Evolutionary conservation across 2,113 vertebrate genomes (phyloP), one percentile per base, ranked within the genome.

Genomic region (Silurus asotus): DNA sequence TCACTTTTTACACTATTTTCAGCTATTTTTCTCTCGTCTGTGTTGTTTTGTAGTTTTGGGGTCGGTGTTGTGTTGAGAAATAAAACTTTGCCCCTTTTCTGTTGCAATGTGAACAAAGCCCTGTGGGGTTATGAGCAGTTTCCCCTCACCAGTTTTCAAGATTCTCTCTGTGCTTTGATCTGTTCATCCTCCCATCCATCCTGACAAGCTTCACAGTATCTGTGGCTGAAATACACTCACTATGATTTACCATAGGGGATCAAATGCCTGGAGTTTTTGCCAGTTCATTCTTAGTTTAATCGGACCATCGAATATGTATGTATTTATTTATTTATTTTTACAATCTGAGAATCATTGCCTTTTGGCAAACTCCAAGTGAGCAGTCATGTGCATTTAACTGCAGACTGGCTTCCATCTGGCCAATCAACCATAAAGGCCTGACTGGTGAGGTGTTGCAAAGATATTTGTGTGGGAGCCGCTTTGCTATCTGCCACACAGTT

Each of bases 121-220:
- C 56, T 45, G 55, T 5, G 19, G 76, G 28, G 7, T 59, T 59
- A 28, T 20, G 28, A 45, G 15, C 77, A 79, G 77, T 61, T 79
- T 79, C 59, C 56, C 77, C 55, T 59, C 28, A 37, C 37, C 37
- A 37, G 37, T 37, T 37, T 37, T 37, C 2, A 59, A 20, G 8
- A 10, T 9, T 79, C 14, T 79, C 14, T 79, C 25, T 45, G 76
- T 59, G 7, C 55, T 79, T 79, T 79, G 77, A 79, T 79, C 77
- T 59, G 77, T 59, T 79, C 56, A 20, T 45, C 56, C 55, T 79
- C 8, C 14, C 2, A 17, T 55, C 49, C 49, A 55, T n/a, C 74
- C 49, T 55, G 20, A 53, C 74, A 76, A 76, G 74, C 74, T 76
- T 76, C 74, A 76, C 74, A 76, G 74, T 55, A 51, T 51, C 69